Percentiles rank a stretch among this genome's conserved stretches.
phyloP scores from a whole-genome alignment of 2,888 invertebrate genomes.

The Acleris laterana region DNA sequence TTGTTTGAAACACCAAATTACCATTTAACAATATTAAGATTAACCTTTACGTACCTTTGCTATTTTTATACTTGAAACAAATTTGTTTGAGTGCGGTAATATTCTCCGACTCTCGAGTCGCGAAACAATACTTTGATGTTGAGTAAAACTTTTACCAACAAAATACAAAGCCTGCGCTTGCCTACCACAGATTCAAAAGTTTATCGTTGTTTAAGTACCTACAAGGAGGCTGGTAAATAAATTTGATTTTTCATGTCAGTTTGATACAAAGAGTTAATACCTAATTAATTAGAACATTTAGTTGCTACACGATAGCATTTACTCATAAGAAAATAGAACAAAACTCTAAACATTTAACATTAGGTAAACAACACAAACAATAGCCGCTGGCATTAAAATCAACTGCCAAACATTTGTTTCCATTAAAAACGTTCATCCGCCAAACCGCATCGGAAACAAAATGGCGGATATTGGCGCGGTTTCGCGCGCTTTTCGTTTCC shows the following conservation, averaged over 20 bases:
- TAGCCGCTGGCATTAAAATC: conserved; percentile 20
- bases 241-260: too few relatives aligned
- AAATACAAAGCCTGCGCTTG: conserved; percentile 15
- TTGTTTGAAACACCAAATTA: neutral
- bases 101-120: conserved; percentile 15
- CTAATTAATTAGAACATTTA: neutral
- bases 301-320: neutral
- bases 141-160: conserved; percentile 7
- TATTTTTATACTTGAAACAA: conserved; percentile 5
- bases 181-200: conserved; percentile 15
- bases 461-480: conserved; percentile 44
- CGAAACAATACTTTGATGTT: conserved; percentile 26
- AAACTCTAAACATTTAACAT: neutral
- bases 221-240: too few relatives aligned
- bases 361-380: conserved; percentile 2
- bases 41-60: neutral
- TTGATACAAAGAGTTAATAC: too few relatives aligned
- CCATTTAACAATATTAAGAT: neutral
- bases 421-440: conserved; percentile 42
- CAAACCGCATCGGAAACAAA: conserved; percentile 55
- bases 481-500: conserved; percentile 58
- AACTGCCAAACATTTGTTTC: conserved; percentile 24
- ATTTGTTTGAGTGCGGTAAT: conserved; percentile 20
- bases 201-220: neutral
- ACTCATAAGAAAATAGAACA: neutral